Base-by-base conservation (phyloP, 2,888 invertebrate genomes). In the Bombyx huttoni region DNA sequence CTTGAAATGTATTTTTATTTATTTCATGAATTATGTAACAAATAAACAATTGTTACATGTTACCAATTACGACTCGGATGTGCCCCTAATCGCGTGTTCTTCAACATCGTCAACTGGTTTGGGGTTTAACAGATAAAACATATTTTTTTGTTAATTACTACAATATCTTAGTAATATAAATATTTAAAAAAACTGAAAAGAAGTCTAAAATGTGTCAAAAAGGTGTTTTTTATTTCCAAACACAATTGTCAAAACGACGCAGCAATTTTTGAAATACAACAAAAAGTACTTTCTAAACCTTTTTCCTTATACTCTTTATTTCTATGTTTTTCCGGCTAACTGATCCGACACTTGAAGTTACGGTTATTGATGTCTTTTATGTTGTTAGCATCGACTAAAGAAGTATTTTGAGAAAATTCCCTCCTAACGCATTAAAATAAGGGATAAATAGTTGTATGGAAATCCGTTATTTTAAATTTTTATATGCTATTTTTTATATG, bases 51-150 rank as follows among this genome's bases (percentile, higher is more conserved):
- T 34, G 34, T 40, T 46, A 52, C 34, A 49, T 14, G 12, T 73
- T 68, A 71, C 68, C 73, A 68, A 65, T 67, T 73, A 70, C 57
- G 64, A 72, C 65, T 67, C 68, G 63, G 65, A 70, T 62, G 65
- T 69, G 70, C 71, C 76, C 75, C 69, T 70, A 75, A 77, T 76
- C 67, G 69, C 71, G 67, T 70, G 64, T 24, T 24, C 24, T 3
- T 3, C 24, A 24, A 24, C 24, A 24, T 24, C 24, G 24, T 68
- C 69, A 64, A 40, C 59, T 62, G 69, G 73, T 68, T 70, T 67
- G 66, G 73, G 65, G 66, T 65, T 62, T 63, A 63, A 61, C 40
- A 40, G 40, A 12, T 40, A 12, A 12, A 40, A 58, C 63, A 64
- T 61, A 77, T 76, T 70, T 73, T 75, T 40, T 3, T 24, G 24